phyloP scores from a whole-genome alignment of 2,113 vertebrate genomes.

The Sceloporus tristichus region DNA sequence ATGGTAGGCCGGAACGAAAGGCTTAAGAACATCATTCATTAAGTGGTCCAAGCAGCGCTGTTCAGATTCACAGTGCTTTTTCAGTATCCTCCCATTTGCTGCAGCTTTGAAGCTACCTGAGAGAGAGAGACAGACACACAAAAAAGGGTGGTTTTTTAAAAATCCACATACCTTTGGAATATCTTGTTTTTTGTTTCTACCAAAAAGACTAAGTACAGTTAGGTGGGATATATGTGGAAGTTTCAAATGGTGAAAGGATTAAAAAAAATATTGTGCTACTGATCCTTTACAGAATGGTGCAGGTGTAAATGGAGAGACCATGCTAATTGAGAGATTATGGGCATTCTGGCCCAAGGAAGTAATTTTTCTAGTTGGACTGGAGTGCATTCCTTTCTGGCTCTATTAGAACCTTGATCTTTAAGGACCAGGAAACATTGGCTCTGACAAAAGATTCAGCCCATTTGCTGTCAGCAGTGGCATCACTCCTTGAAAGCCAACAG shows the following conservation, averaged over 20 bases:
- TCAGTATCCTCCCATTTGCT: slow-evolving; percentile 93
- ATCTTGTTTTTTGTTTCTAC: background rate
- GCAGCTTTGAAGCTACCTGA: slow-evolving; percentile 97
- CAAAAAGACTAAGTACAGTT: background rate
- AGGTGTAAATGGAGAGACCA: too few relatives aligned
- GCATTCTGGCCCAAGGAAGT: too few relatives aligned
- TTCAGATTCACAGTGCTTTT: slow-evolving; percentile 98
- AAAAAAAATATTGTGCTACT: background rate
- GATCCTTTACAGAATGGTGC: background rate
- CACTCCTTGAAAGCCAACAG: background rate
- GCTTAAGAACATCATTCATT: slow-evolving; percentile 91
- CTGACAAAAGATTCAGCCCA: background rate
- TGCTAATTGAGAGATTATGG: too few relatives aligned
- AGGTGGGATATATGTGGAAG: background rate
- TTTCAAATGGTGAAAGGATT: background rate
- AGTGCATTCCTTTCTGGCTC: background rate
- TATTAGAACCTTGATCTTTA: background rate
- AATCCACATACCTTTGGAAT: background rate
- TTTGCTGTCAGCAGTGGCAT: background rate
- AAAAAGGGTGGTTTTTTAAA: background rate
- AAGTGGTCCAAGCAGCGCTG: slow-evolving; percentile 94
- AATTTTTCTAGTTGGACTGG: background rate
- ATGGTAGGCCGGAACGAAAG: slow-evolving; percentile 93
- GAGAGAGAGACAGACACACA: slow-evolving; percentile 47
- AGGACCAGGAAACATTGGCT: slow-evolving; percentile 7